These are phyloP conservation scores for Plecotus auritus DNA, from an alignment of 2,113 vertebrate genomes.

Conservation along the genomic window DNA sequence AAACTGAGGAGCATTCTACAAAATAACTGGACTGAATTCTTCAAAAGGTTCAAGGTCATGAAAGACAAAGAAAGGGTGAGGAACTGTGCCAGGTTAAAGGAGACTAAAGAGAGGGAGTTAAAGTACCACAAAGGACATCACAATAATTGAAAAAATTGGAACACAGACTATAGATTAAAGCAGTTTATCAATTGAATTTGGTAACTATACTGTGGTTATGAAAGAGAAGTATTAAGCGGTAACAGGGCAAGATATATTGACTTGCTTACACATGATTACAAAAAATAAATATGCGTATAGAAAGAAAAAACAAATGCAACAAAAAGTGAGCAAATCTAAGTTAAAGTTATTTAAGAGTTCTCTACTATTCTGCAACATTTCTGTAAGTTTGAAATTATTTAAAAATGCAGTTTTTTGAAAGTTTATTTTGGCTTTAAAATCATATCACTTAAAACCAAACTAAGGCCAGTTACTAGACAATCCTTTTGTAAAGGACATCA, in stretches of 20 bases:
- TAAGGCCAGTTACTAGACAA: neutral
- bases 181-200: neutral
- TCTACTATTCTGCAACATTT: neutral
- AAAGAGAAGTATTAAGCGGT: neutral
- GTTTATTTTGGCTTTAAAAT: conserved; percentile 8
- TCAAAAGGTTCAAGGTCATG: neutral
- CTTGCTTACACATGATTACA: neutral
- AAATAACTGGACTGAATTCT: conserved; percentile 7
- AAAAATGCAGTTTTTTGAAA: conserved; percentile 9
- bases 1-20: neutral
- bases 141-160: neutral
- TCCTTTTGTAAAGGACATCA: neutral
- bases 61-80: neutral
- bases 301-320: conserved; percentile 3
- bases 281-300: neutral
- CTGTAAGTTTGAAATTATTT: conserved; percentile 3
- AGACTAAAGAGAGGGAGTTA: neutral
- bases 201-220: neutral
- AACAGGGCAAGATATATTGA: neutral
- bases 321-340: neutral
- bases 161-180: neutral
- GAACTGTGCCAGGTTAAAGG: neutral
- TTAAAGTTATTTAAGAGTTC: neutral
- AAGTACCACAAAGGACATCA: neutral
- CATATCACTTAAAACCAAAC: neutral